A percentile compares a stretch with the other conserved stretches of the same genome.
Evolutionary conservation across 1,140 invertebrate genomes (phyloP).

Genomic region (Geopemphigus sp.): DNA sequence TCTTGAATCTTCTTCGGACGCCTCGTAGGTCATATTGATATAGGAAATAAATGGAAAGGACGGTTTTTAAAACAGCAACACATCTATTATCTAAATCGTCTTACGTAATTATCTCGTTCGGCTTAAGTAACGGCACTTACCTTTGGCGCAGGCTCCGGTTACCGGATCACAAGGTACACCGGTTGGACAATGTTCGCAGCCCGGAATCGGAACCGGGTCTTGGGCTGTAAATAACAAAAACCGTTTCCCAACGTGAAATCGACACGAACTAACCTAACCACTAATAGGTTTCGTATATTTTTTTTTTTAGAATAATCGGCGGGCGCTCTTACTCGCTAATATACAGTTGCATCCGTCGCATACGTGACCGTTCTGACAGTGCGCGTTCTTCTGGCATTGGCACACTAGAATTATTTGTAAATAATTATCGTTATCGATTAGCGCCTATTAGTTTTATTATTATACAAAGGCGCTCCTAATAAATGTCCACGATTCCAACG

Average conservation of each 20-base stretch:
- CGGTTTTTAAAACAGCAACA: conserved; percentile 55
- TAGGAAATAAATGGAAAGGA: conserved; percentile 28
- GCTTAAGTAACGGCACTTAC: conserved; percentile 58
- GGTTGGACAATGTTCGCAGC: conserved; percentile 72
- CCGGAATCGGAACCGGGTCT: conserved; percentile 53
- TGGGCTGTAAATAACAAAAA: conserved; percentile 29
- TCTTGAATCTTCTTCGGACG: conserved; percentile 39
- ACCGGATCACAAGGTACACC: conserved; percentile 71
- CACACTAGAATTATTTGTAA: conserved; percentile 63
- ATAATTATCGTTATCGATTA: too few relatives aligned
- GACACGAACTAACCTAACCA: too few relatives aligned
- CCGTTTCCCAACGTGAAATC: not conserved
- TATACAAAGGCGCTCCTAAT: too few relatives aligned
- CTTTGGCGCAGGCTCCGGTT: conserved; percentile 75
- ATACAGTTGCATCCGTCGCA: conserved; percentile 70
- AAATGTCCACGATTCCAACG: too few relatives aligned
- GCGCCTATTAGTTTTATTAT: too few relatives aligned
- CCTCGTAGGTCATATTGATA: conserved; percentile 22
- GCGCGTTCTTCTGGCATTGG: conserved; percentile 64
- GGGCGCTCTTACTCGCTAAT: conserved; percentile 58
- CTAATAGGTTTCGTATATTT: too few relatives aligned
- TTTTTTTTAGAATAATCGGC: too few relatives aligned
- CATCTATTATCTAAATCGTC: conserved; percentile 52
- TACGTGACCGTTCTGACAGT: conserved; percentile 61
- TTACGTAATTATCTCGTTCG: not conserved